These are phyloP conservation scores for Parus major DNA, from an alignment of 2,113 vertebrate species.

Conservation along the genomic window DNA sequence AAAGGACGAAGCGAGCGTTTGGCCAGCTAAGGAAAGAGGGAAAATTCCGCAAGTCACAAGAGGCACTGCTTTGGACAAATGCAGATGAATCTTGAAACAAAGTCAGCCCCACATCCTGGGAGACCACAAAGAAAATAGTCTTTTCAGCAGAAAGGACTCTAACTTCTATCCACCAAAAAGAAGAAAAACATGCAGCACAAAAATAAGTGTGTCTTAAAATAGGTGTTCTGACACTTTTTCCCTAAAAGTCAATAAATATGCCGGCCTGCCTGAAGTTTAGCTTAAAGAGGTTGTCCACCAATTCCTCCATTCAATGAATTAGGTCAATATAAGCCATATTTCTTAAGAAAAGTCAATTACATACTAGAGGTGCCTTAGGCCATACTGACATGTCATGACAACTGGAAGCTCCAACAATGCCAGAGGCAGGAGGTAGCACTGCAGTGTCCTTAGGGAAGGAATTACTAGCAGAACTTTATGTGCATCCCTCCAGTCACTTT, in stretches of 20 bases:
- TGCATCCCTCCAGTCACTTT: neutral
- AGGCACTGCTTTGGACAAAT: neutral
- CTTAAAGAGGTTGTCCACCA: neutral
- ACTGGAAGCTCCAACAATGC: neutral
- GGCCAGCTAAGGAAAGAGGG: conserved; percentile 75
- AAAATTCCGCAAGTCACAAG: neutral
- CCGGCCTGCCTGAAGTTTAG: neutral
- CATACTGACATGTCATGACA: neutral
- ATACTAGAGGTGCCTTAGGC: neutral
- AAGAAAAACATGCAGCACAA: neutral
- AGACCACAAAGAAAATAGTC: neutral
- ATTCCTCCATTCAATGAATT: neutral
- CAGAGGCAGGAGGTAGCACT: neutral
- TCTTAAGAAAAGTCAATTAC: neutral
- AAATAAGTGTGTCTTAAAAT: neutral
- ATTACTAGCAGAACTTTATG: neutral
- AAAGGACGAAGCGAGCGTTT: conserved; percentile 84
- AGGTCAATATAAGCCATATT: neutral
- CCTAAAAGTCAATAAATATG: neutral
- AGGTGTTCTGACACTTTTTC: neutral
- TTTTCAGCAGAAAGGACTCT: neutral
- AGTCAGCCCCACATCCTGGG: neutral
- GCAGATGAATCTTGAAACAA: neutral
- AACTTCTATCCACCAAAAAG: neutral
- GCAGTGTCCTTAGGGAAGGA: neutral